Base-by-base conservation (phyloP, 2,113 vertebrate genomes). In the Clarias magur region DNA sequence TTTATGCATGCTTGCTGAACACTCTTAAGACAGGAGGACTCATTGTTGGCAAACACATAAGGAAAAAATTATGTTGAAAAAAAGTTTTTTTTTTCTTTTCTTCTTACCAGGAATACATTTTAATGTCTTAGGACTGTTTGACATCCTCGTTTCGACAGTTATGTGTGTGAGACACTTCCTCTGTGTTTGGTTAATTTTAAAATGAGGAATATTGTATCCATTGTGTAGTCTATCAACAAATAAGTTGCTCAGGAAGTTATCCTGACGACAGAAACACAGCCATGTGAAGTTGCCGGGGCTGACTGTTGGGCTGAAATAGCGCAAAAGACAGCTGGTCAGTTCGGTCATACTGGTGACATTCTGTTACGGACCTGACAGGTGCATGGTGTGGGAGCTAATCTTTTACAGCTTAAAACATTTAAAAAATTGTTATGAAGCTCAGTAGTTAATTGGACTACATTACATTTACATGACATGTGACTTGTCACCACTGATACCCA, bases 131-230 rank as follows among this genome's bases (percentile, higher is more conserved):
- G 19, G n/a, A 57, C 9, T 56, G 25, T 19, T 57, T 79, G 76
- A 57, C 76, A 57, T 25, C n/a, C 7, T 34, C 7, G 17, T 80
- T 48, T 48, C 7, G 73, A 11, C 10, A 4, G 70, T 42, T 73
- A 10, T 73, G 63, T 67, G 9, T 67, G 63, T 65, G 63, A n/a
- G 8, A 42, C 30, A 81, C 79, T 81, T 81, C 79, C 79, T 81
- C 79, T 81, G 19, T 62, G 30, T 6, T 13, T 38, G 30, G 3
- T 38, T 34, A 6, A 23, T 13, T 80, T 60, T n/a, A 62, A 62
- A 81, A 81, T 59, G 79, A 62, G 57, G 30, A 81, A 81, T 62
- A 62, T 81, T 81, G 30, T 60, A 34, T 15, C 57, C 30, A 81
- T 60, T 80, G 79, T 80, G 23, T 80, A 60, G 57, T 62, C 27